These are phyloP conservation scores for Thalassaphorura encarpata DNA, from an alignment of 1,140 invertebrate genomes.

Conservation along the genomic window DNA sequence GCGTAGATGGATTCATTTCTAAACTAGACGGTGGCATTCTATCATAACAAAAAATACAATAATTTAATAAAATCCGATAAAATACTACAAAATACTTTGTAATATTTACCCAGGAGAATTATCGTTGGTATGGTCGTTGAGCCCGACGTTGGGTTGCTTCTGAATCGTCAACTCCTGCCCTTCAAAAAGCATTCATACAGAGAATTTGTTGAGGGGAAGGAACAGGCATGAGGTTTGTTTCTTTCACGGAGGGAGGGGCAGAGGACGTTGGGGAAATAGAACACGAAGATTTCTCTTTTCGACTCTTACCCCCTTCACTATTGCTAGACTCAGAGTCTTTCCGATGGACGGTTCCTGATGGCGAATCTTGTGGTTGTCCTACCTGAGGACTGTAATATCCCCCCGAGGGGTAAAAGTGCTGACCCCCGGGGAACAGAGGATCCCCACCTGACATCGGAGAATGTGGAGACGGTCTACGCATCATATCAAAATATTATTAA, in stretches of 20 bases:
- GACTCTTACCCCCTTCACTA: slow-evolving; percentile 31
- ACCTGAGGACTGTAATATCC: slow-evolving; percentile 33
- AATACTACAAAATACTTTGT: not conserved
- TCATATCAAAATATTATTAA: not conserved
- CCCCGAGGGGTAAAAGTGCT: slow-evolving; percentile 20
- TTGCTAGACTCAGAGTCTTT: slow-evolving; percentile 33
- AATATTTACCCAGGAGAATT: slow-evolving; percentile 36
- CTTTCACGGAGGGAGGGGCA: slow-evolving; percentile 46
- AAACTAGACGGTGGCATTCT: slow-evolving; percentile 34
- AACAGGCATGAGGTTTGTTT: slow-evolving; percentile 87
- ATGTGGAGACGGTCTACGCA: slow-evolving; percentile 28
- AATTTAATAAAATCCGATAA: not conserved
- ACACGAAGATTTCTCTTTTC: slow-evolving; percentile 33
- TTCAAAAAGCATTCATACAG: slow-evolving; percentile 88
- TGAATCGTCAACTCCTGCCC: slow-evolving; percentile 93
- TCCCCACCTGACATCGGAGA: slow-evolving; percentile 28
- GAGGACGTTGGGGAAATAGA: slow-evolving; percentile 32
- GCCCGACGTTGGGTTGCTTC: slow-evolving; percentile 85
- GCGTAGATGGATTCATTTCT: slow-evolving; percentile 33
- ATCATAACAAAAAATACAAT: slow-evolving; percentile 14
- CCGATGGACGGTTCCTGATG: slow-evolving; percentile 27
- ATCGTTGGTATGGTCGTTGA: slow-evolving; percentile 50
- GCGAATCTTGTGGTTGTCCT: slow-evolving; percentile 28
- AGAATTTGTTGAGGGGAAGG: slow-evolving; percentile 93
- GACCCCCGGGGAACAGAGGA: slow-evolving; percentile 26